These are phyloP conservation scores for Aphidoletes aphidimyza DNA, from an alignment of 2,888 invertebrate genomes.

Conservation along the genomic window DNA sequence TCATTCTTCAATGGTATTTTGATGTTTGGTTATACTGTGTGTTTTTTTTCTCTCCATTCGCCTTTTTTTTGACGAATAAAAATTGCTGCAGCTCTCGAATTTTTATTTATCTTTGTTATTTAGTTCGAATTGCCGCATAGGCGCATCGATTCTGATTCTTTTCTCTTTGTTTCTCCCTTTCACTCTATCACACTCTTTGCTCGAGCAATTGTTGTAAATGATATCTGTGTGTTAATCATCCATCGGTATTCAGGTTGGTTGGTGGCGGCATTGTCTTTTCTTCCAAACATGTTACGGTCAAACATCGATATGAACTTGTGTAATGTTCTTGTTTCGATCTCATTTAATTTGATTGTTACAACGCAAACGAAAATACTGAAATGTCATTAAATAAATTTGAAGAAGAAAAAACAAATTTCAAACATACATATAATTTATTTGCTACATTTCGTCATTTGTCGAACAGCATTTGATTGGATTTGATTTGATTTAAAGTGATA, in stretches of 20 bases:
- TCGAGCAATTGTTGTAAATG: constrained; percentile 25
- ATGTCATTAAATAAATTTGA: constrained; percentile 38
- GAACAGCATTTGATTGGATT: constrained; percentile 21
- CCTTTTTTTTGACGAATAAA: constrained; percentile 46
- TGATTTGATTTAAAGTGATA: not conserved
- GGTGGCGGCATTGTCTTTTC: constrained; percentile 42
- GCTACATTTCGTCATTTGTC: not conserved
- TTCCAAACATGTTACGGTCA: not conserved
- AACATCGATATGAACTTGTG: not conserved
- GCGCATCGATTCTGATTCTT: constrained; percentile 15
- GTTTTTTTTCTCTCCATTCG: not conserved
- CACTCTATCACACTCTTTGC: too few relatives aligned
- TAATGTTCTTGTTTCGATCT: not conserved
- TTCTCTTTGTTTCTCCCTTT: too few relatives aligned
- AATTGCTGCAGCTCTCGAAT: constrained; percentile 7
- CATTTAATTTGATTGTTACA: constrained; percentile 11
- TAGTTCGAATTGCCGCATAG: not conserved
- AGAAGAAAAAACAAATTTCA: not conserved
- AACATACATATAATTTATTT: constrained; percentile 3
- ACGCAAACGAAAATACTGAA: not conserved
- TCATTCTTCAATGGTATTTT: constrained; percentile 46
- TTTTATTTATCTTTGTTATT: constrained; percentile 1
- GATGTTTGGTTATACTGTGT: constrained; percentile 25
- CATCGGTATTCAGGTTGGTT: not conserved
- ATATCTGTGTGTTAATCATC: constrained; percentile 44